These are phyloP conservation scores for Macropus fuliginosus DNA, from an alignment of 2,797 vertebrate species.

Conservation along the genomic window DNA sequence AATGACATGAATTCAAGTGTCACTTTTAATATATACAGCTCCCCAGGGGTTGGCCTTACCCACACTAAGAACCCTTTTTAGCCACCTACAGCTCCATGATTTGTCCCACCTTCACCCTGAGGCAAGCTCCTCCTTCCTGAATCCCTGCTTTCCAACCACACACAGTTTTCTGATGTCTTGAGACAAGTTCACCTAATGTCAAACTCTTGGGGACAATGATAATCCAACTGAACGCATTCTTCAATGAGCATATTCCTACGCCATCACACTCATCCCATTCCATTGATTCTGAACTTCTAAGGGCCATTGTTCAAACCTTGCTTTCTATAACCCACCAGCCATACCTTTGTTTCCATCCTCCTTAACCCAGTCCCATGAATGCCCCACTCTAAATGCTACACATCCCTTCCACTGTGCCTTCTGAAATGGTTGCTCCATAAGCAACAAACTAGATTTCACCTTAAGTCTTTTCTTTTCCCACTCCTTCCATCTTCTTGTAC, in stretches of 20 bases:
- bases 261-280: neutral
- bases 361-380: neutral
- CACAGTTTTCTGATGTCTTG: neutral
- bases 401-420: neutral
- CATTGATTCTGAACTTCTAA: neutral
- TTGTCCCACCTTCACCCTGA: neutral
- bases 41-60: neutral
- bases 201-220: neutral
- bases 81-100: neutral
- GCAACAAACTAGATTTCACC: neutral
- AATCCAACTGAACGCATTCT: neutral
- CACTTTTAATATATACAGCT: neutral
- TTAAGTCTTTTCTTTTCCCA: neutral
- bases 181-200: neutral
- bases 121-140: neutral
- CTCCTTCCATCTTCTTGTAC: neutral
- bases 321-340: neutral
- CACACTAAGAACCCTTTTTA: neutral
- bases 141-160: neutral
- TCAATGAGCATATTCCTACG: neutral
- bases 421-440: neutral
- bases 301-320: neutral
- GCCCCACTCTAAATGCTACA: neutral
- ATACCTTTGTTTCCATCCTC: neutral
- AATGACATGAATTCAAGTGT: neutral